Evolutionary conservation across 2,113 vertebrate species (phyloP).

Genomic region (Ancistrus triradiatus): DNA sequence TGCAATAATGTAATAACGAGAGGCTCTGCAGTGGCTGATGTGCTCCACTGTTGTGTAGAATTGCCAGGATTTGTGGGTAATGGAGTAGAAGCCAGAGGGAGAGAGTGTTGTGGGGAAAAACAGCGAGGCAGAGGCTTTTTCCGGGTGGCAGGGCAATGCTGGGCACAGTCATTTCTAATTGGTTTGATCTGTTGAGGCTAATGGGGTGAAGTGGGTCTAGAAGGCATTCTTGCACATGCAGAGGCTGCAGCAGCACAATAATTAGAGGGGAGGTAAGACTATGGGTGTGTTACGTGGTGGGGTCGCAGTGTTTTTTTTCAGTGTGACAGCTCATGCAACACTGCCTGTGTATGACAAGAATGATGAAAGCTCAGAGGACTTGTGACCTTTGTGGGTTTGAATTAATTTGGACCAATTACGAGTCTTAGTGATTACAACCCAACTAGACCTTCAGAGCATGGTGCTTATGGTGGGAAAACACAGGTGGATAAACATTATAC

Average conservation of each 20-base stretch:
- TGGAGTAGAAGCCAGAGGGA: constrained; percentile 17
- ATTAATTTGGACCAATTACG: constrained; percentile 9
- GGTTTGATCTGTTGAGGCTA: constrained; percentile 34
- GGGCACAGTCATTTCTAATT: constrained; percentile 10
- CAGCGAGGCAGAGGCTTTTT: background rate
- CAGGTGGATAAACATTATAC: too few species aligned
- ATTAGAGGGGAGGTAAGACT: constrained; percentile 17
- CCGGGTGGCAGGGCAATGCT: constrained; percentile 7
- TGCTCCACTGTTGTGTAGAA: constrained; percentile 8
- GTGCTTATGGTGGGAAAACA: too few species aligned
- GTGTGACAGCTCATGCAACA: constrained; percentile 9
- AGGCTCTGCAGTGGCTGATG: constrained; percentile 16
- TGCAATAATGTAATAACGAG: constrained; percentile 35
- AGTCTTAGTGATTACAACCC: background rate
- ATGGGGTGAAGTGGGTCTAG: constrained; percentile 27
- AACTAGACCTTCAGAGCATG: too few species aligned
- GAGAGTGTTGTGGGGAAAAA: background rate
- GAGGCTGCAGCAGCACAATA: constrained; percentile 3
- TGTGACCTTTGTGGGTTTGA: constrained; percentile 30
- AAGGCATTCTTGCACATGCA: constrained; percentile 7
- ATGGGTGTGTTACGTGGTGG: too few species aligned
- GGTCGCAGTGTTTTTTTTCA: constrained; percentile 4
- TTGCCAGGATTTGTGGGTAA: constrained; percentile 34
- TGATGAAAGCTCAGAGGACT: constrained; percentile 9
- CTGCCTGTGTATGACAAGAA: background rate